Conservation (phyloP, 2,888 invertebrate species). For the Anorthoa munda region DNA sequence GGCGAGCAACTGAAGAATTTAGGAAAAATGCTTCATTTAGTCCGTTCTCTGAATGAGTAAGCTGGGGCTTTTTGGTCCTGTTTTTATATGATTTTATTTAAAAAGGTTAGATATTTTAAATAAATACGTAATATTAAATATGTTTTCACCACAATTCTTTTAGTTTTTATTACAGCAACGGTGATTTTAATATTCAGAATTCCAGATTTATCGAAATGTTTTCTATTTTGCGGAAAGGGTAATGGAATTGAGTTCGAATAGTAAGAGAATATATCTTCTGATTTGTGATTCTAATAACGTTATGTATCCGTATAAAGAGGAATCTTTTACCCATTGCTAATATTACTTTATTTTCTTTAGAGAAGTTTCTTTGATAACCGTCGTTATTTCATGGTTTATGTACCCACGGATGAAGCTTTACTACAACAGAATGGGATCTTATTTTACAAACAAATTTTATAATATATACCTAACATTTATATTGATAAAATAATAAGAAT, state of each 20-base stretch:
- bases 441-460: neutral
- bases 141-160: neutral
- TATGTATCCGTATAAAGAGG: slow-evolving; percentile 38
- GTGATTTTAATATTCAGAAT: slow-evolving; percentile 37
- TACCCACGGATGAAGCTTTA: slow-evolving; percentile 1
- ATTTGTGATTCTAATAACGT: slow-evolving; percentile 55
- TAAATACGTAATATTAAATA: neutral
- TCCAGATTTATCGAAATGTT: slow-evolving; percentile 43
- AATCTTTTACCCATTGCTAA: slow-evolving; percentile 38
- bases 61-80: slow-evolving; percentile 7
- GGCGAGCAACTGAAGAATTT: slow-evolving; percentile 42
- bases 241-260: slow-evolving; percentile 56
- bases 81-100: neutral
- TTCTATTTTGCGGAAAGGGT: slow-evolving; percentile 42
- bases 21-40: slow-evolving; percentile 38
- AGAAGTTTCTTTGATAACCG: slow-evolving; percentile 44
- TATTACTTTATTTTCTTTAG: slow-evolving; percentile 47
- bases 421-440: neutral
- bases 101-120: neutral
- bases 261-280: slow-evolving; percentile 44
- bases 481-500: slow-evolving; percentile 7
- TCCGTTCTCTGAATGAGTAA: slow-evolving; percentile 30
- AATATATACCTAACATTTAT: slow-evolving; percentile 7
- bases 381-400: slow-evolving; percentile 24
- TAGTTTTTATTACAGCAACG: slow-evolving; percentile 4